Evolutionary conservation across 2,888 invertebrate species (phyloP).

Genomic region (Neoaliturus tenellus): DNA sequence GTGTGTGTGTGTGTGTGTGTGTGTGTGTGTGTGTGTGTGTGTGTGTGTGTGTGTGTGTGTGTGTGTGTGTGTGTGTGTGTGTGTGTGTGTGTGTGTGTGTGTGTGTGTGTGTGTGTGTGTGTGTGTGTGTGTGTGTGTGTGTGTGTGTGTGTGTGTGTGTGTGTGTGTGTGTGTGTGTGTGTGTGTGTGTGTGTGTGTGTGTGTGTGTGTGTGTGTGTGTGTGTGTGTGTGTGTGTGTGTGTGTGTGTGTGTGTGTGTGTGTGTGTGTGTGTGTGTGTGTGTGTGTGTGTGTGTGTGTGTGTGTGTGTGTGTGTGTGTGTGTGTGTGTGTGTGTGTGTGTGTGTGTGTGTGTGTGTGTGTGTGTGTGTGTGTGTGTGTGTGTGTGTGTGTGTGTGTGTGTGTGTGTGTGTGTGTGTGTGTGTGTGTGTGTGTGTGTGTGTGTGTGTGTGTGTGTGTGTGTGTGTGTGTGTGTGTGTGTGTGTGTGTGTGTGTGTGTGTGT

Average conservation of each 20-base stretch:
- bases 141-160: slow-evolving; percentile 43
- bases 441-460: slow-evolving; percentile 50
- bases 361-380: slow-evolving; percentile 47
- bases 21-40: slow-evolving; percentile 57
- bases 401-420: slow-evolving; percentile 47
- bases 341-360: slow-evolving; percentile 50
- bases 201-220: slow-evolving; percentile 50
- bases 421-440: slow-evolving; percentile 50
- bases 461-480: slow-evolving; percentile 50
- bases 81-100: slow-evolving; percentile 57
- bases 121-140: slow-evolving; percentile 54
- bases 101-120: slow-evolving; percentile 57
- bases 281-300: slow-evolving; percentile 48
- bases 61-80: slow-evolving; percentile 57
- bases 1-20: slow-evolving; percentile 57
- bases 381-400: slow-evolving; percentile 43
- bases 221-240: slow-evolving; percentile 50
- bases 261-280: slow-evolving; percentile 40
- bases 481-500: slow-evolving; percentile 50
- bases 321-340: slow-evolving; percentile 50
- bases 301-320: slow-evolving; percentile 50
- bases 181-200: slow-evolving; percentile 50
- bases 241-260: slow-evolving; percentile 50
- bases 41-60: slow-evolving; percentile 57
- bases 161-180: slow-evolving; percentile 50